Evolutionary conservation across 2,113 vertebrate genomes (phyloP).

Genomic region (Ceyx margarethae): DNA sequence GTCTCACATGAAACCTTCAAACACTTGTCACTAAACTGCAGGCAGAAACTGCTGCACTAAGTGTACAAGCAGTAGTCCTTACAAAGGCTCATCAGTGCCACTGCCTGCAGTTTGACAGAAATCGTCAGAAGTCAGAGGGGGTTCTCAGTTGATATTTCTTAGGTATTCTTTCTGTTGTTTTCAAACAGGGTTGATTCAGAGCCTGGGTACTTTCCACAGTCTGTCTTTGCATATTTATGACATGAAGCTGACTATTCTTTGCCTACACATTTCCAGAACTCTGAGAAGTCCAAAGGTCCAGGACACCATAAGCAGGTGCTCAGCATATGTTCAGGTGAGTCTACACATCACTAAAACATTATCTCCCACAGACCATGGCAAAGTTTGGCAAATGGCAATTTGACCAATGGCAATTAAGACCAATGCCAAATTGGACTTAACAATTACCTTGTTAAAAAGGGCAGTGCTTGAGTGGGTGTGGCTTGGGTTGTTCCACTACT

Average conservation of each 20-base stretch:
- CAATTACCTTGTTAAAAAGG: not conserved
- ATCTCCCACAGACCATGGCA: not conserved
- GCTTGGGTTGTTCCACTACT: not conserved
- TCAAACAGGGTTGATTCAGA: not conserved
- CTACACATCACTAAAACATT: rapidly evolving
- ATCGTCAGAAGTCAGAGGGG: not conserved
- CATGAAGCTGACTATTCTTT: not conserved
- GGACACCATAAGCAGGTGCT: not conserved
- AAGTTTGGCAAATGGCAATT: not conserved
- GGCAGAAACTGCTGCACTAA: not conserved
- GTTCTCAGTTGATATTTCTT: not conserved
- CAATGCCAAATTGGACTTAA: not conserved
- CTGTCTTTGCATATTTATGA: not conserved
- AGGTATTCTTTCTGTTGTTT: not conserved
- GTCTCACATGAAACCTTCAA: not conserved
- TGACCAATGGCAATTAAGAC: not conserved
- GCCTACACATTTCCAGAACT: not conserved
- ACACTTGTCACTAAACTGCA: not conserved
- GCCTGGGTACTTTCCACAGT: not conserved
- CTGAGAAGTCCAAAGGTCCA: not conserved
- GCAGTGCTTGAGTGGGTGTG: not conserved
- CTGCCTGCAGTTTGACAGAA: slow-evolving; percentile 26
- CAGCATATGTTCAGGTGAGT: not conserved
- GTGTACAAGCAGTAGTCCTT: not conserved
- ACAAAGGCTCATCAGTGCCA: slow-evolving; percentile 46